Base-by-base conservation (phyloP, 37 sponge, comb jelly and placozoan genomes). In the Halichondria panicea region DNA sequence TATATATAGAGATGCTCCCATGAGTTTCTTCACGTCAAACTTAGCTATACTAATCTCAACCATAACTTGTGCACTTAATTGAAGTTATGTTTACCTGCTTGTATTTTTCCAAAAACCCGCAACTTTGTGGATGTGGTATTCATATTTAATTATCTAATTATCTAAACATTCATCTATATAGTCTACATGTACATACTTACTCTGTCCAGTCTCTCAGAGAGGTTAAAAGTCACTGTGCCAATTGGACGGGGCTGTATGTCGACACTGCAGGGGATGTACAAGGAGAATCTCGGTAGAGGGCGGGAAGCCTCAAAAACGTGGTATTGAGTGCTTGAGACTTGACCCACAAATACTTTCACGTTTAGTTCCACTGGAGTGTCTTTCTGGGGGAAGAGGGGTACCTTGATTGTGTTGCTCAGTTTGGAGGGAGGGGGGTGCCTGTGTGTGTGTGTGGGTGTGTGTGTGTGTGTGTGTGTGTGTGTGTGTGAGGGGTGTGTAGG, bases 291-390 rank as follows among this genome's bases (percentile, higher is more conserved):
- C 50, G 94, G 92, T 2, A 97, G 85, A 1, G 73, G 79, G 36
- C 93, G 74, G 15, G 75, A 25, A 28, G 88, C 66, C 43, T 97
- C 98, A 82, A 97, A 97, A 35, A 94, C 87, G 72, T 97, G 95
- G 69, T 84, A 94, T 71, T 97, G 95, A 12, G 83, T 48, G 59
- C 90, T 83, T 40, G 2, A n/a, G 3, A 78, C 55, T 6, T 89
- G 69, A 12, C 96, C 96, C 15, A 95, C 96, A 62, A 78, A 79
- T 43, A 84, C 89, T 69, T 92, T 88, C 4, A 95, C 81, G 28
- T 78, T 81, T 22, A 95, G 61, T 38, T 92, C 93, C 25, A 78
- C 59, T 15, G 93, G 82, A n/a, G 81, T 63, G 65, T 97, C 98
- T 57, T 91, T 94, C 2, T 88, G 88, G 7, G 95, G 98, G 35